These are phyloP conservation scores for Chalcosyrphus nemorum DNA, from an alignment of 2,888 invertebrate species.

Conservation along the genomic window DNA sequence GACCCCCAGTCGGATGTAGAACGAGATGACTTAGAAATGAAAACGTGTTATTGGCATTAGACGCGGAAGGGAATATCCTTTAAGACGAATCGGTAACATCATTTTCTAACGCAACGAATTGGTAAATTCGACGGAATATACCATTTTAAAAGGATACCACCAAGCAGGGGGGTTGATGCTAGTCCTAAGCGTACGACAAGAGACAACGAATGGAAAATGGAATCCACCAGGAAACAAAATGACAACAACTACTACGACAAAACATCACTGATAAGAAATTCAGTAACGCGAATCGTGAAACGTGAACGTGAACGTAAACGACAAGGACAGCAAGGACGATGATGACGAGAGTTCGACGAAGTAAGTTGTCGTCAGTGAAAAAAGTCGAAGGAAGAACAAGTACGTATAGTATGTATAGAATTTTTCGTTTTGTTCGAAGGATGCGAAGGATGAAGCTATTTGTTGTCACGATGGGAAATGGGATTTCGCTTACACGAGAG, in stretches of 20 bases:
- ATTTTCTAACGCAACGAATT: conserved; percentile 41
- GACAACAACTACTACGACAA: neutral
- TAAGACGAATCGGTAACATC: conserved; percentile 34
- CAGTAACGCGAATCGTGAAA: conserved; percentile 13
- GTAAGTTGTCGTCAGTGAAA: conserved; percentile 57
- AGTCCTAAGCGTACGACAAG: neutral
- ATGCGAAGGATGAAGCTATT: conserved; percentile 41
- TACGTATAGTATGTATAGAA: neutral
- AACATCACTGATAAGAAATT: conserved; percentile 15
- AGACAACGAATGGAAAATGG: conserved; percentile 11
- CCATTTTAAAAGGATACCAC: neutral
- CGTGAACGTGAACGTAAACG: neutral
- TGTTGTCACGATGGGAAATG: conserved; percentile 51
- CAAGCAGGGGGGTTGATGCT: neutral
- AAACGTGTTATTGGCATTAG: conserved; percentile 20
- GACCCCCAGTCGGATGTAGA: neutral
- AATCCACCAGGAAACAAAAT: conserved; percentile 29
- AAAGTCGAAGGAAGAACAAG: conserved; percentile 11
- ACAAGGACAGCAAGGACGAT: no score
- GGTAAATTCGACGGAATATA: conserved; percentile 21
- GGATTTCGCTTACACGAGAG: conserved; percentile 26
- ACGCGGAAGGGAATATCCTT: conserved; percentile 1
- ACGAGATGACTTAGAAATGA: conserved; percentile 4
- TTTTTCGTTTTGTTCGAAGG: neutral
- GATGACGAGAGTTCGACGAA: no score